Base-by-base conservation (phyloP, 2,797 vertebrate species). In the Rhabdomys pumilio region DNA sequence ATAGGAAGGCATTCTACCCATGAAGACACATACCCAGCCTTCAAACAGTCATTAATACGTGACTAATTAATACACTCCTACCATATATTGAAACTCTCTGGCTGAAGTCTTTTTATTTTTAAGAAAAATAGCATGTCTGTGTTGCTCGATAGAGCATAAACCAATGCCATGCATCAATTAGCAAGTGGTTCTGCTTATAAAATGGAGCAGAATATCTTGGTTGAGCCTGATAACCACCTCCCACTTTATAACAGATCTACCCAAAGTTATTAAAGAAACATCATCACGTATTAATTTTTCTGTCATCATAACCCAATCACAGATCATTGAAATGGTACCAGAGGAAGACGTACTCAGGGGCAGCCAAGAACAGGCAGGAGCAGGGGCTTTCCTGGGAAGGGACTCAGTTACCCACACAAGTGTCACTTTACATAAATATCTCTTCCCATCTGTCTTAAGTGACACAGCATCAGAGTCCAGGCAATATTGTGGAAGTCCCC, bases 271-370 rank as follows among this genome's bases (percentile, higher is more conserved):
- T 76, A 80, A 79, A 53, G 34, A 10, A 44, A 26, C 31, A 81
- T 85, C 69, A 91, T 41, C 31, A 13, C 29, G 22, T 85, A 29
- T 63, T 93, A 85, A 63, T 92, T 92, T 84, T 63, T 91, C 31
- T 76, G 20, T 69, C 83, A 93, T 63, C 22, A 14, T 17, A 91
- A 91, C 24, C n/a, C 41, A 88, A 93, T 93, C 67, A 79, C 59
- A 92, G 38, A 77, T 17, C 61, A 57, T 47, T 73, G 14, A 92
- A 95, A 79, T 61, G 65, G 2, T 47, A 53, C 57, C 10, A 20
- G 26, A 92, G 75, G 50, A 22, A 90, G 73, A 89, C 61, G 6
- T 63, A 34, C 31, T 73, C 8, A 17, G 44, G 87, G n/a, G 38
- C 13, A 91, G 50, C 61, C 83, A 95, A 92, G 47, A 95, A 12